Percentiles rank a stretch among this genome's conserved stretches.
phyloP scores from a whole-genome alignment of 2,888 invertebrate genomes.

The Chrysotoxum bicinctum region DNA sequence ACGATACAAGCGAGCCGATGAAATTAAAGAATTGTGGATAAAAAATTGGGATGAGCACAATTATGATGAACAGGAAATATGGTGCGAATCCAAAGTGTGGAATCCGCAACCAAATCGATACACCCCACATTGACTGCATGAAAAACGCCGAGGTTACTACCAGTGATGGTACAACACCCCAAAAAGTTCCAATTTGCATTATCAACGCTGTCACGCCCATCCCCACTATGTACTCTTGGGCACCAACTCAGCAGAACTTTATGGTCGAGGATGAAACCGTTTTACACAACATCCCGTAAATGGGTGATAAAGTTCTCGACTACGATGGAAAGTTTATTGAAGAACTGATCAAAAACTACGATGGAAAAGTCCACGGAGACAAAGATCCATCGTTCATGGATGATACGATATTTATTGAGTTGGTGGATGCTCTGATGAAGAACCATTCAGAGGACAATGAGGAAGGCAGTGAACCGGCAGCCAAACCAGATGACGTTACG shows the following conservation, averaged over 20 bases:
- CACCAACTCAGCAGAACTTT: conserved; percentile 97
- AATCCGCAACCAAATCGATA: conserved; percentile 87
- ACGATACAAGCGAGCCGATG: conserved; percentile 94
- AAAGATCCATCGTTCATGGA: conserved; percentile 96
- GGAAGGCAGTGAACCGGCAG: conserved; percentile 78
- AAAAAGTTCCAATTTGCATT: conserved; percentile 90
- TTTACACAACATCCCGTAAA: conserved; percentile 98
- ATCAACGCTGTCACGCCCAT: conserved; percentile 94
- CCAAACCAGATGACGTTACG: conserved; percentile 71
- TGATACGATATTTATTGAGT: conserved; percentile 95
- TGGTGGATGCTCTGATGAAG: conserved; percentile 91
- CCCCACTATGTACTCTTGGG: conserved; percentile 99
- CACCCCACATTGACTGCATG: conserved; percentile 92
- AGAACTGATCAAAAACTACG: conserved; percentile 98
- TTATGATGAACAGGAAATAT: conserved; percentile 84
- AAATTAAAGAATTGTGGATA: conserved; percentile 94
- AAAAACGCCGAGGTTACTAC: conserved; percentile 92
- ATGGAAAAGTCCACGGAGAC: conserved; percentile 98
- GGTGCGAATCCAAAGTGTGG: conserved; percentile 87
- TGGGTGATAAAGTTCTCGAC: conserved; percentile 98
- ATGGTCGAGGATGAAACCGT: conserved; percentile 99
- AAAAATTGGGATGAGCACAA: conserved; percentile 85
- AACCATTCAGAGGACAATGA: conserved; percentile 83
- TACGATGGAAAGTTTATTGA: conserved; percentile 98
- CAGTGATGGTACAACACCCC: conserved; percentile 88